Percentiles rank a stretch among this genome's conserved stretches.
Evolutionary conservation across 2,888 invertebrate species (phyloP).

Genomic region (Diaphora mendica): DNA sequence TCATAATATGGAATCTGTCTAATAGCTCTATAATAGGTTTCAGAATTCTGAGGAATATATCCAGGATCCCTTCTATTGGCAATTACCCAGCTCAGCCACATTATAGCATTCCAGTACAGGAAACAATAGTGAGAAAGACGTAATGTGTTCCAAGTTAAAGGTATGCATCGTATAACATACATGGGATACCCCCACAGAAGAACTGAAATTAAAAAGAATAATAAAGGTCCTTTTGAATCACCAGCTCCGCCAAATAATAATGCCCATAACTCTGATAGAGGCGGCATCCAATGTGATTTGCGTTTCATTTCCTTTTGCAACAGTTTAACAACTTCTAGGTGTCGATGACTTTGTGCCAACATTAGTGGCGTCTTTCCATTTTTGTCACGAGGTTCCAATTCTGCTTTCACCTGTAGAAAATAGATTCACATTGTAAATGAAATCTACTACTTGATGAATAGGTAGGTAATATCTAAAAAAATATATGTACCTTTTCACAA

Average conservation of each 20-base stretch:
- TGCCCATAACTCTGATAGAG: conserved; percentile 95
- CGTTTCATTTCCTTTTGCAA: conserved; percentile 93
- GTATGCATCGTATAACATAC: conserved; percentile 96
- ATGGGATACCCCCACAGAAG: conserved; percentile 97
- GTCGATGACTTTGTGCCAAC: conserved; percentile 95
- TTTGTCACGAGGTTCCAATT: conserved; percentile 94
- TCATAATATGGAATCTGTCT: conserved; percentile 97
- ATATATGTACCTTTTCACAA: conserved; percentile 91
- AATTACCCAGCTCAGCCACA: conserved; percentile 97
- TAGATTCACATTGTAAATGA: not conserved
- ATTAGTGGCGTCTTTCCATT: conserved; percentile 97
- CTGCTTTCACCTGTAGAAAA: conserved; percentile 91
- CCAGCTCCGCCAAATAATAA: conserved; percentile 96
- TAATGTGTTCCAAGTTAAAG: conserved; percentile 95
- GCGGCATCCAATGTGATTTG: conserved; percentile 94
- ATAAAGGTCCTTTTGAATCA: conserved; percentile 94
- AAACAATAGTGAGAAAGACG: conserved; percentile 95
- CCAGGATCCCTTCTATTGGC: conserved; percentile 96
- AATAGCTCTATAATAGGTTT: conserved; percentile 95
- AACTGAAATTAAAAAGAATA: conserved; percentile 94
- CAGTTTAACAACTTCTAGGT: conserved; percentile 93
- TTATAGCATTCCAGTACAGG: conserved; percentile 95
- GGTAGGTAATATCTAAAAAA: not conserved
- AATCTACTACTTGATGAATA: not conserved
- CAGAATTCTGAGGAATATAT: conserved; percentile 95